Evolutionary conservation across 2,888 invertebrate genomes (phyloP), one percentile per base, ranked within the genome.

Genomic region (Caenorhabditis sinica): DNA sequence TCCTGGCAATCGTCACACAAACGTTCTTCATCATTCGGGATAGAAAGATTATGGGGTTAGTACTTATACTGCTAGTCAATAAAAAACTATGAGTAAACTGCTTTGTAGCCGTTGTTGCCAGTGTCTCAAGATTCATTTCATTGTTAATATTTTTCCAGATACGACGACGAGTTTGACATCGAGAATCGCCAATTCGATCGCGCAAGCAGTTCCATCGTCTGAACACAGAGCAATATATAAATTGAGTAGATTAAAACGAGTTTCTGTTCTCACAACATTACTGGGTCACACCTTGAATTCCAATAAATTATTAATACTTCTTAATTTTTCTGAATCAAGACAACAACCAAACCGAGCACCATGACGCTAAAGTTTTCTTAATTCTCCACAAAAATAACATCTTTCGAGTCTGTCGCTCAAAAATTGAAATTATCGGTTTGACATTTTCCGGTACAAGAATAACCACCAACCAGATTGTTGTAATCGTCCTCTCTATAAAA

Each of bases 1-100:
- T 90, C 68, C 40, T 90, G 60, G 86, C 85, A 13, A 86, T 90
- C 49, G 76, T 79, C 58, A 69, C 80, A 30, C 87, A 90, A 87
- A 90, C 90, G 17, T 90, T 90, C 45, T 87, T 90, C 28, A 71
- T 90, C 68, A 90, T 90, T 69, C 85, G 90, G 25, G 90, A 90
- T 73, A 83, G 89, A 60, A 87, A 87, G 33, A 75, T 80, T 45
- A 84, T 84, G 84, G 84, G 84, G 83, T 83, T 53, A 83, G 63
- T 28, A n/a, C 0, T 17, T 11, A 9, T 58, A 23, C 53, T 6
- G 33, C 33, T 33, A 33, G 4, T 8, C 33, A 33, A 4, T 33
- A 33, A 33, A 33, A n/a, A n/a, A n/a, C n/a, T n/a, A n/a, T n/a
- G n/a, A n/a, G n/a, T n/a, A n/a, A n/a, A n/a, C n/a, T n/a, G n/a